These are phyloP conservation scores for Temnopleurus reevesii DNA, from an alignment of 53 echinoderm and acorn worm genomes.

Conservation along the genomic window DNA sequence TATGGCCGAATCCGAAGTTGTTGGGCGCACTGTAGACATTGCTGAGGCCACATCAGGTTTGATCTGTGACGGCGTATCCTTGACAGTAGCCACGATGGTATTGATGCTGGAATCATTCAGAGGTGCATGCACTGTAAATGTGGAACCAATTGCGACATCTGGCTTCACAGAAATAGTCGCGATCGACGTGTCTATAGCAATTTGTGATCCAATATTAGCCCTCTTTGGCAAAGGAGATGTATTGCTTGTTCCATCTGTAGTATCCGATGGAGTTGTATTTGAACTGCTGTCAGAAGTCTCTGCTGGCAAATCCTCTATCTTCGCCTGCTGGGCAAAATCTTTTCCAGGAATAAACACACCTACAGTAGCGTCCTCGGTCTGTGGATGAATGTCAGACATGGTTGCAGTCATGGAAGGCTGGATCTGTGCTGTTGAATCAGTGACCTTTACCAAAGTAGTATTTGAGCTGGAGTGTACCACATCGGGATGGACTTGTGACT, in stretches of 20 bases:
- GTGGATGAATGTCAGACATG: background rate
- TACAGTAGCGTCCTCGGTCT: background rate
- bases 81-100: background rate
- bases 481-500: background rate
- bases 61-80: no score
- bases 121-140: no score
- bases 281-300: background rate
- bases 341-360: background rate
- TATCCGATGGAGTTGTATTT: background rate
- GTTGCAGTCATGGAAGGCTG: constrained; percentile 34
- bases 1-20: no score
- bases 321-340: constrained; percentile 40
- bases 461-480: background rate
- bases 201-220: constrained; percentile 26
- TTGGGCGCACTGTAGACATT: no score
- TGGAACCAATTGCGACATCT: background rate
- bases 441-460: background rate
- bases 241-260: constrained; percentile 26
- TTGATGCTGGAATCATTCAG: background rate
- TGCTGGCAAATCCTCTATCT: background rate
- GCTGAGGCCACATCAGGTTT: no score
- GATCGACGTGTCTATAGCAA: background rate
- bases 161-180: background rate
- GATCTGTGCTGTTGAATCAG: constrained; percentile 39
- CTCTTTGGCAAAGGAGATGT: constrained; percentile 1